Base-by-base conservation (phyloP, 2,888 invertebrate genomes). In the Notodonta dromedarius region DNA sequence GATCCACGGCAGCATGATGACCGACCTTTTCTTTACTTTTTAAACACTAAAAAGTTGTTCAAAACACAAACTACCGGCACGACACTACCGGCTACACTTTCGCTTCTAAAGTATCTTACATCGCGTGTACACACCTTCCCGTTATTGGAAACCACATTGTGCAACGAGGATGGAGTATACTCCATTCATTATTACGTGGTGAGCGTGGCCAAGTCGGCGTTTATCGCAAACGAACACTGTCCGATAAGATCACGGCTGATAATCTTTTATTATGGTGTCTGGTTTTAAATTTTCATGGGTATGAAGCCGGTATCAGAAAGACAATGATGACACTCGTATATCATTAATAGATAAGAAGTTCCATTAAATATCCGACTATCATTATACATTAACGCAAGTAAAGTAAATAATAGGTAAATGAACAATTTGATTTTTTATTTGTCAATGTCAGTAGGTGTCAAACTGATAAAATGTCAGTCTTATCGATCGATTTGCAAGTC, bases 1-100 rank as follows among this genome's bases (percentile, higher is more conserved):
- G 48, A 94, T 74, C 87, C 89, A 89, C 58, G 87, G 80, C 77
- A 87, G 79, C 91, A 94, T 93, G 65, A 64, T 72, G 70, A 76
- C 62, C 62, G 59, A 67, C 65, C 67, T 65, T 61, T 62, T 51
- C 42, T 56, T 61, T 58, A 5, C 50, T 60, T 53, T 55, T 35
- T 48, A 69, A 61, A 61, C 67, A 72, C 70, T 65, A 53, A 32
- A 57, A 62, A 70, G 42, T 58, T 56, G 57, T 39, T 59, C 65
- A 60, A 57, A 61, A 67, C 61, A 73, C 75, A 71, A 57, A 46
- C 40, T 53, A 61, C 62, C 58, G 65, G 58, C 66, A 53, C 56
- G 14, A 63, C 64, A 67, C 59, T 56, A 44, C 56, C 56, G 56
- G 44, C 56, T 44, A 67, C 69, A 71, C 78, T 80, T 81, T 79